A percentile compares a stretch with the other conserved stretches of the same genome.
Evolutionary conservation across 2,888 invertebrate species (phyloP).

Genomic region (Drosophila nr. perissopoda): DNA sequence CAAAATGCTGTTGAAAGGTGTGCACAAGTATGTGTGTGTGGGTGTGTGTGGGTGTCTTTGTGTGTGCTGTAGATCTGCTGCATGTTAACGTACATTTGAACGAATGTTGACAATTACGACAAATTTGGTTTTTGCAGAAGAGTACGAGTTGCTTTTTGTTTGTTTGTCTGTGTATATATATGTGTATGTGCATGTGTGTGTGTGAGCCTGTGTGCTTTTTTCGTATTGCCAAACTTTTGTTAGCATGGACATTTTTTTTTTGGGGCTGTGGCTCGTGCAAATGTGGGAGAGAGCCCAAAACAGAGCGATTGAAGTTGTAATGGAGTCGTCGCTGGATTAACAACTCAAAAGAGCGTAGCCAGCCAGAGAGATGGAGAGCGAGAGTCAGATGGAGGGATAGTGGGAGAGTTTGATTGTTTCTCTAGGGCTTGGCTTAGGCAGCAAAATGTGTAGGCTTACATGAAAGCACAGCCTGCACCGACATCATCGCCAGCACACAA

Average conservation of each 20-base stretch:
- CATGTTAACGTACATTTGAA: conserved; percentile 72
- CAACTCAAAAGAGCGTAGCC: conserved; percentile 34
- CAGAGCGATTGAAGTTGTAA: conserved; percentile 58
- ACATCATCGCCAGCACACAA: conserved; percentile 11
- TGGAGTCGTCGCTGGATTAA: conserved; percentile 64
- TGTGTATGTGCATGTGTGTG: conserved; percentile 9
- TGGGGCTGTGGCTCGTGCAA: conserved; percentile 76
- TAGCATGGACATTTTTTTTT: conserved; percentile 59
- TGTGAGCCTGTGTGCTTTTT: conserved; percentile 32
- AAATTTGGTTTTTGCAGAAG: conserved; percentile 66
- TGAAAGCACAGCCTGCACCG: conserved; percentile 21
- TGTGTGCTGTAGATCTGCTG: conserved; percentile 18
- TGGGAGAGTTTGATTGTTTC: conserved; percentile 18
- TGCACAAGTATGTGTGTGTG: conserved; percentile 10
- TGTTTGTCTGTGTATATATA: conserved; percentile 16
- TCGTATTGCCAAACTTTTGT: conserved; percentile 27
- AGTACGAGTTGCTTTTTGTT: conserved; percentile 17
- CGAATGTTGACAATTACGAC: conserved; percentile 78
- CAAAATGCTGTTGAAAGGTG: conserved; percentile 65
- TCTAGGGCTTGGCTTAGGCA: conserved; percentile 68
- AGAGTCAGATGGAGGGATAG: not conserved
- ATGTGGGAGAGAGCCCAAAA: conserved; percentile 54
- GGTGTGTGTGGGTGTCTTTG: conserved; percentile 8
- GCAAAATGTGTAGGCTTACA: conserved; percentile 33
- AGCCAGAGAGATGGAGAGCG: conserved; percentile 14